Evolutionary conservation across 64 coral and sea anemone species (phyloP).

Genomic region (Stichodactyla helianthus): DNA sequence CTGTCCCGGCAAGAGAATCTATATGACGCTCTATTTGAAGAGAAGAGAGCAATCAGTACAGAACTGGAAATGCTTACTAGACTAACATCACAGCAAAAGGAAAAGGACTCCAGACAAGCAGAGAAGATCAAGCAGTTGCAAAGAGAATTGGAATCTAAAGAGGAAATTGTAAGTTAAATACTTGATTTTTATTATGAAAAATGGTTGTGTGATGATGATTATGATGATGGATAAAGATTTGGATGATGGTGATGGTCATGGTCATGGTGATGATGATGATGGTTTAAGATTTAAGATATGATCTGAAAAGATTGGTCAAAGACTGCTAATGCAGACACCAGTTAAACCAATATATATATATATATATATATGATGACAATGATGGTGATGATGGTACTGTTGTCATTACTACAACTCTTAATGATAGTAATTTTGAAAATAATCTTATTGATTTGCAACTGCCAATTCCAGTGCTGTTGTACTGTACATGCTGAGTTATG

Average conservation of each 20-base stretch:
- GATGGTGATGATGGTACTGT: no score
- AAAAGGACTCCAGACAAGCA: constrained; percentile 43
- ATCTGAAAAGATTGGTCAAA: no score
- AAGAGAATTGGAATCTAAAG: constrained; percentile 77
- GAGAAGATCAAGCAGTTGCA: constrained; percentile 75
- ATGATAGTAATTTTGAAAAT: no score
- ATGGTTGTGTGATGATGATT: neutral
- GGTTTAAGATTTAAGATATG: neutral
- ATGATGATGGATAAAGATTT: neutral
- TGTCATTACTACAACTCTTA: no score
- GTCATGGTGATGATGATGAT: neutral
- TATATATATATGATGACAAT: no score
- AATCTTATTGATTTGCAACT: no score
- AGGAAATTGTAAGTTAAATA: constrained; percentile 62
- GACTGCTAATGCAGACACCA: no score
- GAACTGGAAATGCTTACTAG: constrained; percentile 67
- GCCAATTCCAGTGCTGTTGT: neutral
- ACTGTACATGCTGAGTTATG: neutral
- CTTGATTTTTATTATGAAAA: neutral
- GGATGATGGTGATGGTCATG: no score
- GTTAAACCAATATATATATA: no score
- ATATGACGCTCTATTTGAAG: constrained; percentile 52
- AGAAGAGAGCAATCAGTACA: constrained; percentile 48
- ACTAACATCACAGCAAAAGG: constrained; percentile 53
- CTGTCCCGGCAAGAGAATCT: constrained; percentile 64